A percentile compares a stretch with the other conserved stretches of the same genome.
phyloP scores from a whole-genome alignment of 2,888 invertebrate genomes.

The Entomobrya proxima region DNA sequence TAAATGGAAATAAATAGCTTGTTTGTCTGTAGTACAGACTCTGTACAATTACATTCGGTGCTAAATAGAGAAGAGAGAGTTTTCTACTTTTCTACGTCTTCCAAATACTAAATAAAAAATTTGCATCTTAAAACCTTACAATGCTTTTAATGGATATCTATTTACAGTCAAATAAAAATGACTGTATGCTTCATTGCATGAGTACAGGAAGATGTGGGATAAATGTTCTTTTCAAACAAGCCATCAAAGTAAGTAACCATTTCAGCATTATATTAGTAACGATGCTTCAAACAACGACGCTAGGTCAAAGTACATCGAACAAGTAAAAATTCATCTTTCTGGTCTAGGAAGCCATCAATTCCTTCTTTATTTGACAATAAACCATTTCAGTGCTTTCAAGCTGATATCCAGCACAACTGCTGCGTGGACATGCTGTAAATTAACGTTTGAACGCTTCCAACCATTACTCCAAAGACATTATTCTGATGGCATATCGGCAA shows the following conservation, averaged over 20 bases:
- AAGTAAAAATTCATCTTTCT: neutral
- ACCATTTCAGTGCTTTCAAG: conserved; percentile 31
- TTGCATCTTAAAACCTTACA: conserved; percentile 2
- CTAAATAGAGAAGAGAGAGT: conserved; percentile 10
- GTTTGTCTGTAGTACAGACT: conserved; percentile 12
- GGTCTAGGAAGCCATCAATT: conserved; percentile 51
- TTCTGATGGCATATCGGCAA: neutral
- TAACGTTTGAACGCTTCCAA: conserved; percentile 12
- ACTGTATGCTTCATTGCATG: neutral
- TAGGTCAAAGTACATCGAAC: neutral
- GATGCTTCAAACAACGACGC: neutral
- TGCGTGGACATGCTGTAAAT: conserved; percentile 28
- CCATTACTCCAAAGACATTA: neutral
- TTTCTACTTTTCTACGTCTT: neutral
- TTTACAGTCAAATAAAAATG: conserved; percentile 24
- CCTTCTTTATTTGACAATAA: conserved; percentile 44
- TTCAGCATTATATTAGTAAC: neutral
- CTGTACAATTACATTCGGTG: neutral
- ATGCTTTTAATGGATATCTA: conserved; percentile 22
- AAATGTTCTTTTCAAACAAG: neutral
- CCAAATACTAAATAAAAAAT: neutral
- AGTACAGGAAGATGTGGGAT: neutral
- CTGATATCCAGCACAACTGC: conserved; percentile 32
- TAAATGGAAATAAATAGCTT: neutral
- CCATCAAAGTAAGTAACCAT: neutral